Conservation (phyloP, 1,140 invertebrate species). For the Mactra quadrangularis region DNA sequence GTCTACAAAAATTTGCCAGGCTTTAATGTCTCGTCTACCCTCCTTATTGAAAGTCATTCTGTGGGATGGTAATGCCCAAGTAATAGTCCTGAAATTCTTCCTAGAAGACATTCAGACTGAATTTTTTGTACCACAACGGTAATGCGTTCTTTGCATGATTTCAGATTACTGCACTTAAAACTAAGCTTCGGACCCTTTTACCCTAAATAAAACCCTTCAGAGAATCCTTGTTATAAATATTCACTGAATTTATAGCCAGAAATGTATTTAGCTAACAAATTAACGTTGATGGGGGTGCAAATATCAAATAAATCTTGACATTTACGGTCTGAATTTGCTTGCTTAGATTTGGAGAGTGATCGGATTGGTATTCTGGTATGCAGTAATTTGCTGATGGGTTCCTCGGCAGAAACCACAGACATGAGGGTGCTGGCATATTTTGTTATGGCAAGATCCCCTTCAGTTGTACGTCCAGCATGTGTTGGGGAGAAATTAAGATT, state of each 20-base stretch:
- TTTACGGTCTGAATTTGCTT: neutral
- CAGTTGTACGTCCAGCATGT: constrained; percentile 32
- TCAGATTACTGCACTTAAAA: neutral
- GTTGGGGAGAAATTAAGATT: neutral
- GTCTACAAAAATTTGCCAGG: constrained; percentile 31
- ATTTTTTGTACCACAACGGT: neutral
- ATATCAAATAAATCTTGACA: neutral
- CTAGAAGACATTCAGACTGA: neutral
- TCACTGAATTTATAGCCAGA: neutral
- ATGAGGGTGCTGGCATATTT: constrained; percentile 14
- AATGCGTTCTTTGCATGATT: constrained; percentile 12
- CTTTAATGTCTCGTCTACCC: constrained; percentile 1
- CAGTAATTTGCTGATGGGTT: neutral
- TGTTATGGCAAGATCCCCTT: neutral
- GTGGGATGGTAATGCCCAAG: constrained; percentile 14
- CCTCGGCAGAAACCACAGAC: constrained; percentile 46
- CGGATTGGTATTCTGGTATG: neutral
- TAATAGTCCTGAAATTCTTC: constrained; percentile 3
- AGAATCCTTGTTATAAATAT: constrained; percentile 3
- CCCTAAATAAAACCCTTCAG: constrained; percentile 15
- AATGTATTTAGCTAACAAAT: neutral
- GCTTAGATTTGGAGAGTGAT: neutral
- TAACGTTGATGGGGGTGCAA: neutral
- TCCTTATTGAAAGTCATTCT: constrained; percentile 26
- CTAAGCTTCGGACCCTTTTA: neutral